A percentile compares a stretch with the other conserved stretches of the same genome.
These are phyloP conservation scores for Bubo bubo DNA, from an alignment of 2,113 vertebrate genomes.

Conservation along the genomic window DNA sequence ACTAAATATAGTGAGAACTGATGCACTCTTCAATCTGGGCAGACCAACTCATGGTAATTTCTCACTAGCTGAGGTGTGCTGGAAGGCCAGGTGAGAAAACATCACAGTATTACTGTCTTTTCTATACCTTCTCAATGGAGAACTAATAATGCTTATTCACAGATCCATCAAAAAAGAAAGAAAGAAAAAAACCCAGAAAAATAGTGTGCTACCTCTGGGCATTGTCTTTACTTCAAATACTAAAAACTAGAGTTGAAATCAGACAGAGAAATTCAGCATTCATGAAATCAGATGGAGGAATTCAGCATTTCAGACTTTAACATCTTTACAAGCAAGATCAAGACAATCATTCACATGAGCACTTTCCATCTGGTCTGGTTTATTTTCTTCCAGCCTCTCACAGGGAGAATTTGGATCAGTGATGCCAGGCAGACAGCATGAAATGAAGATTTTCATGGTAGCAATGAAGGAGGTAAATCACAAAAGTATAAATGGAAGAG, in stretches of 20 bases:
- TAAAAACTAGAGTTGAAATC: not conserved
- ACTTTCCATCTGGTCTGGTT: not conserved
- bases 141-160: not conserved
- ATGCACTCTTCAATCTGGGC: not conserved
- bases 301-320: not conserved
- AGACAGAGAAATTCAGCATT: not conserved
- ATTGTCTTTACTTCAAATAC: not conserved
- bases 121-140: not conserved
- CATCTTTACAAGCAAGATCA: not conserved
- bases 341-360: not conserved
- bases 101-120: not conserved
- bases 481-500: not conserved
- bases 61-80: not conserved
- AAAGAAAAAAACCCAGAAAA: not conserved
- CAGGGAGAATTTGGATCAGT: not conserved
- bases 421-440: not conserved
- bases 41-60: not conserved
- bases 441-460: not conserved
- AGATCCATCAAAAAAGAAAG: not conserved
- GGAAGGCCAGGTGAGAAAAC: not conserved
- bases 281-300: not conserved
- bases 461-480: not conserved
- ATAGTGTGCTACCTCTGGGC: not conserved
- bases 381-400: conserved; percentile 14
- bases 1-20: not conserved